Conservation (phyloP, 2,888 invertebrate genomes). For the Eupithecia centaureata region DNA sequence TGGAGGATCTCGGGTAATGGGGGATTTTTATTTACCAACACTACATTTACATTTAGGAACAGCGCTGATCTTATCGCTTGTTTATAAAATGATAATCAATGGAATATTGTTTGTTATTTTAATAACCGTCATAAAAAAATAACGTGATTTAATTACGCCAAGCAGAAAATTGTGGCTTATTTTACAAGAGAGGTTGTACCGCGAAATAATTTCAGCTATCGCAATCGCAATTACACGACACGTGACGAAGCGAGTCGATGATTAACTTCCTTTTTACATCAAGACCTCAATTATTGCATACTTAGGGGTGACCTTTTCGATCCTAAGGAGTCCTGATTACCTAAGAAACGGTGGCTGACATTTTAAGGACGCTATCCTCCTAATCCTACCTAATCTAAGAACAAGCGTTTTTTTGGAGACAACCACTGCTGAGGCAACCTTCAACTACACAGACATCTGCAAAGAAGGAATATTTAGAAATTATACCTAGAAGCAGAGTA, state of each 20-base stretch:
- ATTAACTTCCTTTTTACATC: slow-evolving; percentile 57
- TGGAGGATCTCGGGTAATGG: too few relatives aligned
- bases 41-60: neutral
- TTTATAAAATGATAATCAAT: neutral
- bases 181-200: slow-evolving; percentile 44
- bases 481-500: too few relatives aligned
- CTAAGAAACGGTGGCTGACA: neutral
- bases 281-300: slow-evolving; percentile 54
- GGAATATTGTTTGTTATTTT: slow-evolving; percentile 6
- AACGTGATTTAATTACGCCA: slow-evolving; percentile 5
- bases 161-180: slow-evolving; percentile 30
- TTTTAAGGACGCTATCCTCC: slow-evolving; percentile 1
- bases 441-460: too few relatives aligned
- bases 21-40: neutral
- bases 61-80: neutral
- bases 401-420: too few relatives aligned
- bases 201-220: slow-evolving; percentile 51
- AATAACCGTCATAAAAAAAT: slow-evolving; percentile 3
- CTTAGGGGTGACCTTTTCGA: slow-evolving; percentile 51
- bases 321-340: slow-evolving; percentile 47
- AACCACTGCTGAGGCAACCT: too few relatives aligned
- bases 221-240: slow-evolving; percentile 51
- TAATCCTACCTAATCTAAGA: too few relatives aligned
- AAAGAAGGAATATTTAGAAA: too few relatives aligned
- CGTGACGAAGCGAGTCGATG: slow-evolving; percentile 53